These are phyloP conservation scores for Dolichoris vasculosae DNA, from an alignment of 1,140 invertebrate genomes.

Conservation along the genomic window DNA sequence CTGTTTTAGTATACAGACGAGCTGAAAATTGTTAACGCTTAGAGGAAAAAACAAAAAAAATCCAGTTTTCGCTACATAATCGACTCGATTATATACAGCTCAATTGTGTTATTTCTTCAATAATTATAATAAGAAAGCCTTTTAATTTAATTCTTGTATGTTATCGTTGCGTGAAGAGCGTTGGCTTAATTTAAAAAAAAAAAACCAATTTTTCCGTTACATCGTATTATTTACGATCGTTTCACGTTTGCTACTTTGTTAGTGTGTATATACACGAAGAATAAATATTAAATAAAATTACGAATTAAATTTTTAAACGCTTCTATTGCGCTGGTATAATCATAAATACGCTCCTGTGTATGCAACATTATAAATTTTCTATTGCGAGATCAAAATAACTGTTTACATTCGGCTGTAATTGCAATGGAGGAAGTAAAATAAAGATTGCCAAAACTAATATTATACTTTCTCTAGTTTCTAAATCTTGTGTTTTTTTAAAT, in stretches of 20 bases:
- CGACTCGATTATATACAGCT: neutral
- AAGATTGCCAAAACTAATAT: constrained; percentile 49
- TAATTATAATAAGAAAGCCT: neutral
- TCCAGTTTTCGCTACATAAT: neutral
- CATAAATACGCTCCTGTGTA: constrained; percentile 29
- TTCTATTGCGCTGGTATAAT: constrained; percentile 34
- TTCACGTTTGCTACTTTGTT: constrained; percentile 8
- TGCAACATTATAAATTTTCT: constrained; percentile 48
- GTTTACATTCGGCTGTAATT: constrained; percentile 48
- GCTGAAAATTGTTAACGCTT: neutral
- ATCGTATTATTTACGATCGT: neutral
- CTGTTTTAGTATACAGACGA: constrained; percentile 11
- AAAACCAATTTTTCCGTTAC: neutral
- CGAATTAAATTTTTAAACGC: constrained; percentile 24
- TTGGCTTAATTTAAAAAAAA: neutral
- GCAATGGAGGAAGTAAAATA: constrained; percentile 50
- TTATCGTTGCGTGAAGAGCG: neutral
- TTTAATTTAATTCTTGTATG: neutral
- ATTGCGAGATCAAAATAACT: constrained; percentile 39
- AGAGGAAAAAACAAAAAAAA: neutral
- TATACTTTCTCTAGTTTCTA: constrained; percentile 7
- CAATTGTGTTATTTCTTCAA: neutral
- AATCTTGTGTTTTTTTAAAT: too few species aligned
- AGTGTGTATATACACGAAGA: neutral
- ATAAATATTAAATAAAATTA: constrained; percentile 27